Base-by-base conservation (phyloP, 2,113 vertebrate species). In the Rhinopithecus roxellana region DNA sequence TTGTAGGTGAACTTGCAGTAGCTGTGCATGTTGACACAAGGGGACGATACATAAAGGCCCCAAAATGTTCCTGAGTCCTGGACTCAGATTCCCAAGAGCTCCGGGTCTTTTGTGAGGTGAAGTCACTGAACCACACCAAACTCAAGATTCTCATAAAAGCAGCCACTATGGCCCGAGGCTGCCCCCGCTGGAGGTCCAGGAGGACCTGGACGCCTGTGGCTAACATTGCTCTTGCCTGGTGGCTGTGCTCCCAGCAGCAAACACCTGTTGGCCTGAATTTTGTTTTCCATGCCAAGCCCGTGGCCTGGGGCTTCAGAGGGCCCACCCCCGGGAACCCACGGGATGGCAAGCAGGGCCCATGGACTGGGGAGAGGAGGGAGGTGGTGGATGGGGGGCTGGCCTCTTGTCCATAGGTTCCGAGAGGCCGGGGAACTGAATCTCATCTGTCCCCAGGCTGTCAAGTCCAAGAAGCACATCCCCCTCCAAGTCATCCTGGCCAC, bases 401-500 rank as follows among this genome's bases (percentile, higher is more conserved):
- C 57, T 79, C 67, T 1, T 4, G 70, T 16, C 17, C 0, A 35
- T 3, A 13, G 9, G 61, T 25, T 81, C 45, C 2, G 1, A 79
- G 61, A 45, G 20, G 70, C 8, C 40, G 38, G 20, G 20, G 4
- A 16, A 30, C 50, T 85, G n/a, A 95, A 59, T 79, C 90, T 20
- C 69, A 13, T 95, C 96, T 88, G 50, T 90, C 22, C 80, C 77
- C 95, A 99, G 99, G 99, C 99, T 23, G 99, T 99, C 94, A 99
- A 99, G 97, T 99, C 99, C 35, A 99, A 99, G 98, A 99, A 99
- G 97, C 99, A 98, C 45, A 99, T 99, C 80, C 97, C 98, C 0
- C 98, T 99, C 89, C 98, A 99, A 6, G 98, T 99, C 97, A 98
- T 97, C 13, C 93, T 99, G 97, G 99, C 99, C 98, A 99, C 99